These are phyloP conservation scores for Columba livia DNA, from an alignment of 2,113 vertebrate species.

Conservation along the genomic window DNA sequence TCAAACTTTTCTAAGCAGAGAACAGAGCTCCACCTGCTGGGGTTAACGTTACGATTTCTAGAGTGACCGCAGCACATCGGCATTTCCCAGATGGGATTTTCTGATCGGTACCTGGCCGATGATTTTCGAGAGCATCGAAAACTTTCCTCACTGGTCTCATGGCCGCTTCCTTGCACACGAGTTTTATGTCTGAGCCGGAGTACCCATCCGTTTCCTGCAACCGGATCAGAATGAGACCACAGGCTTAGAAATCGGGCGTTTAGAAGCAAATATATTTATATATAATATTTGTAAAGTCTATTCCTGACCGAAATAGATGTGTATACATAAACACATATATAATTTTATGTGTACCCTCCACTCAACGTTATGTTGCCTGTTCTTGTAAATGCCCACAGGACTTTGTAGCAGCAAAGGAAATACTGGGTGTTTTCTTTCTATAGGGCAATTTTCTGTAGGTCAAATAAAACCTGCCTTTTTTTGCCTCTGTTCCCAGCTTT, in stretches of 20 bases:
- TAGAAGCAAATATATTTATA: not conserved
- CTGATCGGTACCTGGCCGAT: constrained; percentile 76
- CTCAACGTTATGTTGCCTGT: not conserved
- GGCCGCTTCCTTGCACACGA: constrained; percentile 95
- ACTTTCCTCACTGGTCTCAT: constrained; percentile 96
- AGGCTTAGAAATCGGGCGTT: not conserved
- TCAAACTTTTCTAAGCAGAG: not conserved
- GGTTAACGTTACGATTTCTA: not conserved
- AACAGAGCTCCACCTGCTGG: constrained; percentile 73
- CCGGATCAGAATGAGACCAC: not conserved
- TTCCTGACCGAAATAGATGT: not conserved
- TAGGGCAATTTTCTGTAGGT: not conserved
- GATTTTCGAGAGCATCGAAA: constrained; percentile 86
- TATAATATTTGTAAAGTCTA: not conserved
- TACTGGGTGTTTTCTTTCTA: not conserved
- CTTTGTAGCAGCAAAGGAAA: not conserved
- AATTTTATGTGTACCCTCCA: not conserved
- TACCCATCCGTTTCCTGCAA: constrained; percentile 89
- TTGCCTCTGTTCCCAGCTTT: not conserved
- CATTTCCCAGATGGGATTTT: fast-evolving
- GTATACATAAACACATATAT: fast-evolving
- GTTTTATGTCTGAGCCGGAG: constrained; percentile 91
- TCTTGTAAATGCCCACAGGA: not conserved
- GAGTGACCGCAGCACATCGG: not conserved
- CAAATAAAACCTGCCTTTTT: not conserved